phyloP scores from a whole-genome alignment of 2,797 vertebrate species.

The Gadopsis marmoratus region DNA sequence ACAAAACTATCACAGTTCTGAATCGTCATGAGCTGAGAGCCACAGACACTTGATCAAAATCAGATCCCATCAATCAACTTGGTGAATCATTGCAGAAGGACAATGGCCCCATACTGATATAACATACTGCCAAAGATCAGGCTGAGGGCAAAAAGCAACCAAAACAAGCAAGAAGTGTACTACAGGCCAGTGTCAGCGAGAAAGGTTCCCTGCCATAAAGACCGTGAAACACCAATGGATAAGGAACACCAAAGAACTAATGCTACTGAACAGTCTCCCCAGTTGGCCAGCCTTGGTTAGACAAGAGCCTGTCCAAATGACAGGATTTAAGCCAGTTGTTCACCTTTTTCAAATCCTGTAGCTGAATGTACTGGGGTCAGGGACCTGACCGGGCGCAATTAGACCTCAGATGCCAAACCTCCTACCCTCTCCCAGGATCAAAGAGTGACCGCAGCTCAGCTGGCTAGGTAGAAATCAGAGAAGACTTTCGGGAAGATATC shows the following conservation, averaged over 20 bases:
- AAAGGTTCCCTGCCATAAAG: background rate
- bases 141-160: background rate
- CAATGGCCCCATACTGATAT: background rate
- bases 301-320: background rate
- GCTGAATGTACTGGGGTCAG: background rate
- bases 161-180: too few species aligned
- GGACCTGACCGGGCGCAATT: background rate
- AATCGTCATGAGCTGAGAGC: too few species aligned
- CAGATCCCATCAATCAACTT: background rate
- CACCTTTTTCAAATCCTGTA: background rate
- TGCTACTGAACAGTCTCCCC: background rate
- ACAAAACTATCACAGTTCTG: background rate
- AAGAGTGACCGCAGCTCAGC: background rate
- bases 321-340: background rate
- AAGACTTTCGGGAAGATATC: conserved; percentile 8
- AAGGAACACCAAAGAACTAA: background rate
- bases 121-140: background rate
- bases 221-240: background rate
- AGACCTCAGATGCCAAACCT: conserved; percentile 12
- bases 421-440: background rate
- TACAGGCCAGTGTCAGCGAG: background rate
- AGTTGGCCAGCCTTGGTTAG: background rate
- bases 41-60: background rate
- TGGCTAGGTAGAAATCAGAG: background rate
- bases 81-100: background rate